Conservation (phyloP, 2,888 invertebrate genomes). For the Nasonia oneida region DNA sequence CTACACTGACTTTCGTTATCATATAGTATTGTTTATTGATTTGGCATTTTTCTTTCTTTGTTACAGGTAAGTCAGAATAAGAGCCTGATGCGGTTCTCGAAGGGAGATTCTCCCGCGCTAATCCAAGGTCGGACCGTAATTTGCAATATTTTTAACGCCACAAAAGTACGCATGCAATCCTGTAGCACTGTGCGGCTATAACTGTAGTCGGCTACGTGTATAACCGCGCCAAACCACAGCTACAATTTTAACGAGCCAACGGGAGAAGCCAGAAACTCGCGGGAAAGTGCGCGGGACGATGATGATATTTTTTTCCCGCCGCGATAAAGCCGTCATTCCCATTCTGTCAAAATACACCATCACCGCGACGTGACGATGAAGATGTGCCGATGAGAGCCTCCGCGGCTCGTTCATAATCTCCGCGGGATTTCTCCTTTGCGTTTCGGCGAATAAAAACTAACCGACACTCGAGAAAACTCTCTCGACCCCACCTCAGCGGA, state of each 20-base stretch:
- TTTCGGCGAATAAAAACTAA: background rate
- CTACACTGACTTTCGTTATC: background rate
- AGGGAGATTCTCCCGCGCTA: background rate
- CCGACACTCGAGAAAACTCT: background rate
- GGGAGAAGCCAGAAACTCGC: conserved; percentile 11
- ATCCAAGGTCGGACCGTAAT: conserved; percentile 42
- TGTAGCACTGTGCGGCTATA: background rate
- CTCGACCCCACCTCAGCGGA: background rate
- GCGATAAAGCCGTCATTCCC: conserved; percentile 46
- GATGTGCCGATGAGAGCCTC: background rate
- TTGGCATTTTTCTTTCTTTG: conserved; percentile 2
- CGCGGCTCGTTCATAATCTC: too few species aligned
- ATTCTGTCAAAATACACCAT: conserved; percentile 45
- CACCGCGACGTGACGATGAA: background rate
- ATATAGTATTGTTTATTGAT: background rate
- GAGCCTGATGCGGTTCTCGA: background rate
- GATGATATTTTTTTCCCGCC: conserved; percentile 16
- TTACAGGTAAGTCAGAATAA: conserved; percentile 41
- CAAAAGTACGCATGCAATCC: background rate
- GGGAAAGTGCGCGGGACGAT: conserved; percentile 4
- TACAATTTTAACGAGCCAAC: conserved; percentile 43
- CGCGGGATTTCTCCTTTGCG: conserved; percentile 1
- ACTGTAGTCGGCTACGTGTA: background rate
- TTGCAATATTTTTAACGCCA: background rate
- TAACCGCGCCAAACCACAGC: background rate